Evolutionary conservation across 2,113 vertebrate genomes (phyloP), one percentile per base, ranked within the genome.

Genomic region (Pelecanoides urinatrix): DNA sequence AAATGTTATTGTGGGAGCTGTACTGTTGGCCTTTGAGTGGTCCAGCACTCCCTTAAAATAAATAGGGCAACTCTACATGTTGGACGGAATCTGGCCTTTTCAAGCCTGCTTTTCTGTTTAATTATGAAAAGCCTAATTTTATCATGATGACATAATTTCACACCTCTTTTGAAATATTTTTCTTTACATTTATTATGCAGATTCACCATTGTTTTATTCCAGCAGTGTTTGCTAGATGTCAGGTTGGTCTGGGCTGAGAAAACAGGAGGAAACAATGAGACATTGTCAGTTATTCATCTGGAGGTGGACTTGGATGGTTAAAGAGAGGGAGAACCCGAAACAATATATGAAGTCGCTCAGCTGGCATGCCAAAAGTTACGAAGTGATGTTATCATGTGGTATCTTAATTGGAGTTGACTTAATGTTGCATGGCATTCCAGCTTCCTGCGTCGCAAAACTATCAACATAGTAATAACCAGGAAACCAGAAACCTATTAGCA

Each of bases 111-210:
- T 80, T 90, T 92, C 77, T 92, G 18, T 53, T 92, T 89, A 83
- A 85, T 91, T 84, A 65, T 1, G 2, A 84, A 94, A 87, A 89
- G 25, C 30, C 32, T 85, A 86, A 85, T 95, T 95, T 94, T 92
- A 95, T 91, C 71, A 82, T 0, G 7, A 89, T 94, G 75, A 92
- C 68, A 65, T 91, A 73, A 79, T 91, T 96, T 91, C 89, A 79
- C 84, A 82, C 89, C 73, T 87, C 88, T 96, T 87, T 90, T 82
- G 84, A 96, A 96, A 90, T 90, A 56, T 45, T 96, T 92, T 92
- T 88, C 84, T 96, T 90, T 59, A 77, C 34, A 62, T 44, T 12
- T 74, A 36, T 71, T 77, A 47, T 29, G 26, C 3, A 7, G 68
- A 94, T 92, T 93, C 79, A 72, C 83, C 63, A 53, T 63, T 79